Evolutionary conservation across 2,113 vertebrate genomes (phyloP), one percentile per base, ranked within the genome.

Genomic region (Prunella himalayana): DNA sequence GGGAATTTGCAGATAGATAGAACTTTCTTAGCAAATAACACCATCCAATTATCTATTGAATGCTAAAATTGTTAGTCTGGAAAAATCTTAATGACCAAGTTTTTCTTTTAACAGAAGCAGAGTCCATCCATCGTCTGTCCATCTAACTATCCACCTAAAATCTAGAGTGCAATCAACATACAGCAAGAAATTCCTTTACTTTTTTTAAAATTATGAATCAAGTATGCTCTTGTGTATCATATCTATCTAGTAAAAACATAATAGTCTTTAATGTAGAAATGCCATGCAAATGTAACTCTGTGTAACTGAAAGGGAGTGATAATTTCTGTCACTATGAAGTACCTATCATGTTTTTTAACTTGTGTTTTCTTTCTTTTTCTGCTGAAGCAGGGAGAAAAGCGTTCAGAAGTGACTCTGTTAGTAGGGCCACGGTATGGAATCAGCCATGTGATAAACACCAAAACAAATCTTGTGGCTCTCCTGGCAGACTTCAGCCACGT

Each of bases 401-500:
- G 98, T 95, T 99, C 99, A 7, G 99, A 99, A 92, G 99, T 99
- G 87, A 99, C 99, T 41, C 97, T 99, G 75, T 97, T 99, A 80
- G 99, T 99, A 47, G 99, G 99, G 33, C 99, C 99, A 0, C 98
- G 99, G 28, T 99, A 99, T 2, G 99, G 99, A 63, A 99, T 99
- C 96, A 99, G 99, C 91, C 99, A 99, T 12, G 99, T 99, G 77
- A 99, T 99, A 88, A 99, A 99, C 98, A 99, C 99, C 97, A 99
- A 99, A 97, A 99, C 99, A 82, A 99, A 99, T 75, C 98, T 99
- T 78, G 99, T 99, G 93, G 99, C 99, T 27, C 98, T 99, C 33
- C 98, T 99, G 95, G 99, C 99, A 11, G 99, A 99, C 96, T 99
- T 99, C 97, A 99, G 99, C 96, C 99, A 99, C 0, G 99, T 99